Evolutionary conservation across 1,140 invertebrate species (phyloP).

Genomic region (Formica selysi): DNA sequence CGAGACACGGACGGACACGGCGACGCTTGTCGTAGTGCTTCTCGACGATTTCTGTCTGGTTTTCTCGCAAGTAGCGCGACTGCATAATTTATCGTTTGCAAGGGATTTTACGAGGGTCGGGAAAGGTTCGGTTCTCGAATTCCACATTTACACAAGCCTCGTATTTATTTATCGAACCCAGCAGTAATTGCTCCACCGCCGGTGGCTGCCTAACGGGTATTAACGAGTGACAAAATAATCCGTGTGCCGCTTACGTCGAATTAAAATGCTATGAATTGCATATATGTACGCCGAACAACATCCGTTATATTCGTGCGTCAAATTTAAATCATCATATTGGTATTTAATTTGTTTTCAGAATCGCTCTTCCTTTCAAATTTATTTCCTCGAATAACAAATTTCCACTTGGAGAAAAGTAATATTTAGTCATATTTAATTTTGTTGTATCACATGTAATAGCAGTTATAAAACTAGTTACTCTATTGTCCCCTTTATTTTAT

Average conservation of each 20-base stretch:
- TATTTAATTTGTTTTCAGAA: background rate
- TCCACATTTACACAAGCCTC: slow-evolving; percentile 8
- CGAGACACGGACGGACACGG: background rate
- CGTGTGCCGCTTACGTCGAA: slow-evolving; percentile 26
- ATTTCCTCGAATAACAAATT: background rate
- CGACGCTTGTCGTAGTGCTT: slow-evolving; percentile 48
- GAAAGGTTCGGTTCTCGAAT: slow-evolving; percentile 40
- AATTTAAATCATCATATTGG: background rate
- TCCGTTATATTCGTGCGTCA: slow-evolving; percentile 9
- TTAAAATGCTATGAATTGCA: slow-evolving; percentile 51
- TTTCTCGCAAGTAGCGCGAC: slow-evolving; percentile 42
- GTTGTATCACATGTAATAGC: background rate
- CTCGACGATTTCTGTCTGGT: slow-evolving; percentile 36
- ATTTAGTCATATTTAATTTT: background rate
- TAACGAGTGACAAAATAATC: slow-evolving; percentile 50
- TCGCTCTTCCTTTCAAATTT: background rate
- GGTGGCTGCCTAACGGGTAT: slow-evolving; percentile 24
- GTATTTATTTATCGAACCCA: slow-evolving; percentile 58
- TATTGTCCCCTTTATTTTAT: too few species aligned
- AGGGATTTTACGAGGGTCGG: slow-evolving; percentile 47
- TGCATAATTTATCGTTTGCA: slow-evolving; percentile 64
- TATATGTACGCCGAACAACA: background rate
- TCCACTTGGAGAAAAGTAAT: background rate
- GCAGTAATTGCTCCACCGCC: slow-evolving; percentile 47
- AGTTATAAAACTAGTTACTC: too few species aligned